These are phyloP conservation scores for Megastigmus dorsalis DNA, from an alignment of 2,888 invertebrate genomes.

Conservation along the genomic window DNA sequence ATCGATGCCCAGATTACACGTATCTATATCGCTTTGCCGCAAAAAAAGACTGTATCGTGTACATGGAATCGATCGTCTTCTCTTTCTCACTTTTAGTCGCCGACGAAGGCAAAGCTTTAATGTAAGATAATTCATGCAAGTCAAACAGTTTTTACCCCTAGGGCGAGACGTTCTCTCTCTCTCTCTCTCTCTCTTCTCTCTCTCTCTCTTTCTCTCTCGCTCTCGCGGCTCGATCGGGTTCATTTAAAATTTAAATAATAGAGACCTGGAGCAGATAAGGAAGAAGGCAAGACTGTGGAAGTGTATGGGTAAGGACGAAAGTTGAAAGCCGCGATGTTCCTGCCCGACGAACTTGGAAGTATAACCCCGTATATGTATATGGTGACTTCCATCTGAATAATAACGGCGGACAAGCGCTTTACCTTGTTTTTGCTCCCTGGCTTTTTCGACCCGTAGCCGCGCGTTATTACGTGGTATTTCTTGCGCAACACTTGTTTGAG, in stretches of 20 bases:
- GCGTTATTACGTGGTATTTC: slow-evolving; percentile 40
- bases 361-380: slow-evolving; percentile 9
- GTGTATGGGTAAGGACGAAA: background rate
- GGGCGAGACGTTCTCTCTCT: no score
- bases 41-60: background rate
- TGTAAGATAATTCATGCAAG: slow-evolving; percentile 59
- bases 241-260: slow-evolving; percentile 61
- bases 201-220: no score
- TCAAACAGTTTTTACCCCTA: slow-evolving; percentile 58
- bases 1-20: slow-evolving; percentile 20
- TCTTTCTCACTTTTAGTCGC: no score
- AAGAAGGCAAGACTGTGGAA: background rate
- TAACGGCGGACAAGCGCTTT: slow-evolving; percentile 27
- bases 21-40: background rate
- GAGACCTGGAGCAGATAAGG: slow-evolving; percentile 48
- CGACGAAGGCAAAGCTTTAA: background rate
- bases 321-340: slow-evolving; percentile 4
- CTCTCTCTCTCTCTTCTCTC: no score
- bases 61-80: slow-evolving; percentile 13
- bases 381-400: slow-evolving; percentile 39
- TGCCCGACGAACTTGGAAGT: slow-evolving; percentile 18
- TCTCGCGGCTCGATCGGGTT: slow-evolving; percentile 50
- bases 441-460: background rate
- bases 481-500: slow-evolving; percentile 45
- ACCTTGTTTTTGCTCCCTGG: slow-evolving; percentile 16